phyloP scores from a whole-genome alignment of 2,888 invertebrate species.

The Meiosimyza platycephala region DNA sequence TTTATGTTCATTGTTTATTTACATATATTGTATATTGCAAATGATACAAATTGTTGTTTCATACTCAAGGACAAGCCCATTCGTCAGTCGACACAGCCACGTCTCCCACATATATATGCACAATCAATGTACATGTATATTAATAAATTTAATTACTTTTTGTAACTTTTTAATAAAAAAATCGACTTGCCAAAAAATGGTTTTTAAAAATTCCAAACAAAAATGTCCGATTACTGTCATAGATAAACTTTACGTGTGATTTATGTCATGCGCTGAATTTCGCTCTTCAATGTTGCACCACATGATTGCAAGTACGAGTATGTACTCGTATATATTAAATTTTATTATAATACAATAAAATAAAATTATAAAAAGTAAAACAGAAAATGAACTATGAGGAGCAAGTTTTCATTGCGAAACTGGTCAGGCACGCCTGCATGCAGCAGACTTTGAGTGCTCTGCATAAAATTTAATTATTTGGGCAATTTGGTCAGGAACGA shows the following conservation, averaged over 20 bases:
- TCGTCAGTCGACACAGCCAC: background rate
- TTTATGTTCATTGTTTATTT: background rate
- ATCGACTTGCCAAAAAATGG: slow-evolving; percentile 4
- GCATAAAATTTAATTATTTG: slow-evolving; percentile 13
- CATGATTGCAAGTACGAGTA: no score
- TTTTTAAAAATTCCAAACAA: background rate
- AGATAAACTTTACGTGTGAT: slow-evolving; percentile 4
- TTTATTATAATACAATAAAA: no score
- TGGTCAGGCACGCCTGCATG: background rate
- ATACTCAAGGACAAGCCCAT: no score
- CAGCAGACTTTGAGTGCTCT: background rate
- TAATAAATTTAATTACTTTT: slow-evolving; percentile 32
- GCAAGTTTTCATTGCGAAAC: no score
- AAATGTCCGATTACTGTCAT: slow-evolving; percentile 27
- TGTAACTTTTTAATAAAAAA: slow-evolving; percentile 8
- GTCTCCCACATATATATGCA: background rate
- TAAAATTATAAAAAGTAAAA: no score
- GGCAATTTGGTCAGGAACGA: background rate
- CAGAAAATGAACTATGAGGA: no score
- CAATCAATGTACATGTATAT: slow-evolving; percentile 13
- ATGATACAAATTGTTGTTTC: no score
- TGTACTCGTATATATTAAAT: no score
- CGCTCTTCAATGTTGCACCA: slow-evolving; percentile 6
- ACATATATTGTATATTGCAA: no score
- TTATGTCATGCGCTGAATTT: background rate